Evolutionary conservation across 1,140 invertebrate genomes (phyloP), one percentile per base, ranked within the genome.

Genomic region (Dreissena rostriformis): DNA sequence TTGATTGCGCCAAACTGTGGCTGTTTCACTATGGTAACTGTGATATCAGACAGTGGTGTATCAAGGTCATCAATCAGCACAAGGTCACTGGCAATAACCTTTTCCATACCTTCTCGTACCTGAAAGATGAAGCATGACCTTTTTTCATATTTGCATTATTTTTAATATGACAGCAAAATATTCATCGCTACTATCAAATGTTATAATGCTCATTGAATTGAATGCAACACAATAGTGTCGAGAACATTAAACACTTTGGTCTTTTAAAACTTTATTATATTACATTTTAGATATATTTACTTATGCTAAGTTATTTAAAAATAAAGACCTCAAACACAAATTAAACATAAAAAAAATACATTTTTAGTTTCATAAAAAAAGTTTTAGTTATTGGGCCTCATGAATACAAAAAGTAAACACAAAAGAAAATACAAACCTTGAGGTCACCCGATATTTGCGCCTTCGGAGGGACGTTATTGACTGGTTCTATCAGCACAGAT

Each of bases 381-480:
- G 24, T 68, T 15, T 68, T n/a, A 19, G 24, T n/a, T n/a, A n/a
- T n/a, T n/a, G n/a, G n/a, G n/a, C n/a, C n/a, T n/a, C n/a, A n/a
- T n/a, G n/a, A n/a, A n/a, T n/a, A n/a, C n/a, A n/a, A n/a, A n/a
- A n/a, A n/a, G n/a, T 39, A 39, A 39, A 39, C 24, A 11, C 4
- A 70, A 24, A n/a, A 70, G 17, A n/a, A 39, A 39, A 39, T 8
- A 39, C 22, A 28, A 66, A 90, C 88, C 85, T 87, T 53, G 19
- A 90, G 51, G 12, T 57, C 55, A 14, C 63, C 67, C 15, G 68
- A 70, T 17, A 86, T 79, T 17, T 74, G 67, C 11, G 91, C 88
- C n/a, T 82, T 66, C n/a, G 91, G 91, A 65, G 89, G 72, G 71
- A 90, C 90, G 83, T 91, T 91, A 76, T 92, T 88, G n/a, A 89